Evolutionary conservation across 2,113 vertebrate species (phyloP), one percentile per base, ranked within the genome.

Genomic region (Herpailurus yagouaroundi): DNA sequence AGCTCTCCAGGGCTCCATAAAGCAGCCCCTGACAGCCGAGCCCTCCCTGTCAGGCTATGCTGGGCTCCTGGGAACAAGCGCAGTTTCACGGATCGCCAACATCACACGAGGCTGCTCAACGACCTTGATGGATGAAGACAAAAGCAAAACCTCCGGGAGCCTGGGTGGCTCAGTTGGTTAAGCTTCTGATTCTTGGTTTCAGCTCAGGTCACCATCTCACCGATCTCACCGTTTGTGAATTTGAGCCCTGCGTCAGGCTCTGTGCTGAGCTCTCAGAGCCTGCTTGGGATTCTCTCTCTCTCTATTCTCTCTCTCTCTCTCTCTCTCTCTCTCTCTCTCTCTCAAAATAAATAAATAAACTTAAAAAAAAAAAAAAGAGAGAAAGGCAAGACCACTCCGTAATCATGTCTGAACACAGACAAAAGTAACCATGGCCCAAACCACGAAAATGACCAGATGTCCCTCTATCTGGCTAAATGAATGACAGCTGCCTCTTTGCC

Each of bases 41-140:
- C 16, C 38, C 18, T 19, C 25, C 10, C 0, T 0, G 21, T 11
- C 0, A 5, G n/a, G 29, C 41, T 13, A 0, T 13, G 31, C 0
- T 3, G 27, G 52, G 71, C 16, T 11, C 33, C 52, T 15, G 11
- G 4, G 19, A 38, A 21, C 12, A 12, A 18, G 77, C 52, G 50
- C 69, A 21, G 36, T 12, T 3, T 66, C 85, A 38, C 64, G 73
- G 80, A 23, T n/a, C 80, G 2, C 79, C 41, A 8, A 1, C 7
- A 0, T 15, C 55, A n/a, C 31, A 27, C 48, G 23, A 29, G 83
- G 91, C 52, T 71, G 25, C 77, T 10, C 52, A 1, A 4, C 5
- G 73, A 31, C 41, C 2, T 0, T 0, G 92, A 23, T 5, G 68
- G 71, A 57, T 23, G 19, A 29, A 6, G 83, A 38, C 71, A 31